Evolutionary conservation across 2,113 vertebrate genomes (phyloP), one percentile per base, ranked within the genome.

Genomic region (Noctilio leporinus): DNA sequence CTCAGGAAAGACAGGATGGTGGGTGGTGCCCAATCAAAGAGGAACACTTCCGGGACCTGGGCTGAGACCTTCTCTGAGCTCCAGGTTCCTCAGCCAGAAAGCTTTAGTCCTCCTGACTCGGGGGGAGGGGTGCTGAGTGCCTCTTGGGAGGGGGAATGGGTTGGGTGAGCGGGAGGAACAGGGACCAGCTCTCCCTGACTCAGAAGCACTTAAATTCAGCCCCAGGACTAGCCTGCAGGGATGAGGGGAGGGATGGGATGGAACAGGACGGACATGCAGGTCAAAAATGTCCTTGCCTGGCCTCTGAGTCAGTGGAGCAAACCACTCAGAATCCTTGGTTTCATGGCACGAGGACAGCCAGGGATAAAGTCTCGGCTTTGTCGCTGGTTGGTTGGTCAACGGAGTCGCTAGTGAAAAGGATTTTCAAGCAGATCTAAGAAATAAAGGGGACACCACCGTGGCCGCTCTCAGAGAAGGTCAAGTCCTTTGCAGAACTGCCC

Each of bases 281-380:
- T 49, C 47, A 40, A 5, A 86, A 77, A 15, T 15, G 59, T 72
- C 70, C 43, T 40, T 17, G 70, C 90, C 43, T 40, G 14, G 70
- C 90, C 45, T 86, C 62, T 83, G 86, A 94, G 84, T 93, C 75
- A 57, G 2, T 12, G 64, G 38, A 77, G 72, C 80, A 91, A 77
- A 65, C 80, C 81, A 80, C 57, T 6, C 4, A 26, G 45, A 22
- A 53, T 11, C 65, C 43, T 53, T 7, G 67, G 83, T 43, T 93
- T 88, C 64, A 7, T 1, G 35, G 91, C 73, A 35, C 5, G 22
- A 2, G n/a, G 38, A 4, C 5, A 0, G 70, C 53, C 8, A 35
- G 67, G 62, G 77, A 59, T 17, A 62, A 82, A 73, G 62, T 24
- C 35, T 40, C 11, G 4, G 43, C 28, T 15, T 40, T 73, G 85